Percentiles rank a stretch among this genome's conserved stretches.
phyloP scores from a whole-genome alignment of 64 coral and sea anemone genomes.

The Montipora capricornis region DNA sequence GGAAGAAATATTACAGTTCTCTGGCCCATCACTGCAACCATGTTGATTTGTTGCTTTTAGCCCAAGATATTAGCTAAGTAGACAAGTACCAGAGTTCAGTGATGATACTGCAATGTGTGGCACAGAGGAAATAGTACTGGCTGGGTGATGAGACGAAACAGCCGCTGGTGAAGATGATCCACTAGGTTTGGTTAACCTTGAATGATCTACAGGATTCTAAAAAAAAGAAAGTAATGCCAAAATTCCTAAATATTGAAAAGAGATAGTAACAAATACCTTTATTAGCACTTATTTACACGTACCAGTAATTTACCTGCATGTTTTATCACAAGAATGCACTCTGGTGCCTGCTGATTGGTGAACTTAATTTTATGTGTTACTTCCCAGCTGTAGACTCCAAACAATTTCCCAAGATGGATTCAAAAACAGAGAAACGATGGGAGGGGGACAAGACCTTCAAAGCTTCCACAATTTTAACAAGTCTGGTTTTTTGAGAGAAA shows the following conservation, averaged over 20 bases:
- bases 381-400: neutral
- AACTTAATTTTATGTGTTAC: neutral
- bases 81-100: constrained; percentile 24
- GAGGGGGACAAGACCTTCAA: neutral
- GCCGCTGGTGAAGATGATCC: constrained; percentile 51
- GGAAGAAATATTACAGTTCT: no score
- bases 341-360: neutral
- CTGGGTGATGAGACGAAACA: constrained; percentile 26
- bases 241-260: neutral
- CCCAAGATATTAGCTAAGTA: no score
- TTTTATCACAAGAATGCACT: no score
- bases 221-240: neutral
- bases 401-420: no score
- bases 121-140: constrained; percentile 22
- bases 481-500: no score
- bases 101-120: constrained; percentile 37
- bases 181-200: constrained; percentile 57
- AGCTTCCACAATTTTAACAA: no score
- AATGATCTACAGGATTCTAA: constrained; percentile 39
- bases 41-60: no score
- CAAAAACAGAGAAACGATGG: neutral
- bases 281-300: no score
- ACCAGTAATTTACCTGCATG: no score
- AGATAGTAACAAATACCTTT: no score
- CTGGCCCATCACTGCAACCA: no score